These are phyloP conservation scores for Adoxophyes honmai DNA, from an alignment of 1,140 invertebrate species.

Conservation along the genomic window DNA sequence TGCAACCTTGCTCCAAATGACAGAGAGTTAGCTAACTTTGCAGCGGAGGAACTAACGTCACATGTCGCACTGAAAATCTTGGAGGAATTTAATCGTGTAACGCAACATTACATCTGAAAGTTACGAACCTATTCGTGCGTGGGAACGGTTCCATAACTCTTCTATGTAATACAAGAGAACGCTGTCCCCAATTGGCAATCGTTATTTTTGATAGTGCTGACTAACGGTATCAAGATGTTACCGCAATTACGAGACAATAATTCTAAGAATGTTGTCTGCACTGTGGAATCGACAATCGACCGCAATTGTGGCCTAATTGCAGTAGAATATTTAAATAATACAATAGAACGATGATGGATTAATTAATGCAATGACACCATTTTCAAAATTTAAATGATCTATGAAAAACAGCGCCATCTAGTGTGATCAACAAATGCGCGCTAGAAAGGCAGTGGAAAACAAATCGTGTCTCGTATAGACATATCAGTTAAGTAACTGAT, in stretches of 20 bases:
- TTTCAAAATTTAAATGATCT: too few relatives aligned
- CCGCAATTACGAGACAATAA: constrained; percentile 1
- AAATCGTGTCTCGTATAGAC: background rate
- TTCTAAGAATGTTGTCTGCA: too few relatives aligned
- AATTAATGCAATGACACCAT: too few relatives aligned
- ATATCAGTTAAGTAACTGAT: background rate
- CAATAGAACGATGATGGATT: too few relatives aligned
- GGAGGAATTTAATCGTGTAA: background rate
- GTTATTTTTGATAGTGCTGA: constrained; percentile 13
- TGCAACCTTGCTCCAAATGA: background rate
- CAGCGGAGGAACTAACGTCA: background rate
- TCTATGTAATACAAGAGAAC: constrained; percentile 3
- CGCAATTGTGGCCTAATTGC: too few relatives aligned
- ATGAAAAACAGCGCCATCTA: background rate
- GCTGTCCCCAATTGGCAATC: constrained; percentile 4
- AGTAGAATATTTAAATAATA: too few relatives aligned
- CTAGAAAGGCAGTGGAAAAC: too few relatives aligned
- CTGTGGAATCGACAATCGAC: too few relatives aligned
- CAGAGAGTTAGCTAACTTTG: background rate
- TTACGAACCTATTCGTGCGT: constrained; percentile 8
- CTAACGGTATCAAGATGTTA: constrained; percentile 1
- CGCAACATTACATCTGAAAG: background rate
- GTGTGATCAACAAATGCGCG: background rate
- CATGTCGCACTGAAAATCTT: background rate
- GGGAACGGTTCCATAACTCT: constrained; percentile 11